Evolutionary conservation across 2,888 invertebrate genomes (phyloP), one percentile per base, ranked within the genome.

Genomic region (Folsomia manolachei): DNA sequence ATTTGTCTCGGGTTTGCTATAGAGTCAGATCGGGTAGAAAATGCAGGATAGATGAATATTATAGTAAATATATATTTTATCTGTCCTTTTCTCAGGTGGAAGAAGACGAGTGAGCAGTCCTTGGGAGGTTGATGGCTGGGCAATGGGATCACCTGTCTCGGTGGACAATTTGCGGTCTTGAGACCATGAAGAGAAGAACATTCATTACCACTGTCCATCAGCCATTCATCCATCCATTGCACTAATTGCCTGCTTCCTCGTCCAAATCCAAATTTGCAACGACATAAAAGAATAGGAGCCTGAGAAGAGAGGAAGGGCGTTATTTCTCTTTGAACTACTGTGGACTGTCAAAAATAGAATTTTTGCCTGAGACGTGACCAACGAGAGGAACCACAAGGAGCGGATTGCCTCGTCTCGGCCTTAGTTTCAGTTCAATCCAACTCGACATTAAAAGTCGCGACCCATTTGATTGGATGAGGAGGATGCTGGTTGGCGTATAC

Each of bases 161-260:
- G 56, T 56, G 56, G 56, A 56, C 56, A 56, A 56, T 56, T 56
- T 56, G 56, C 21, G 56, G 18, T 56, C 11, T 7, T 19, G n/a
- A 21, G 56, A 56, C 19, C 56, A 56, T 56, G 56, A 56, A 56
- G 56, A 56, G 39, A 39, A 14, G 14, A 39, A 39, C 39, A 39
- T 39, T 39, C 39, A 39, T 39, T 39, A 39, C 39, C 56, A 56
- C 21, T 56, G 56, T 56, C 56, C 56, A 56, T 56, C 56, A 56
- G 56, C 56, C 56, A 56, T 56, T 56, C 56, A 56, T 56, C 56
- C 56, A 56, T 56, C 56, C 56, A 56, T 56, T 19, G 7, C 56
- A 7, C 19, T 56, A 56, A 56, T 56, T 56, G 21, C 56, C 56
- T 19, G 7, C 56, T 56, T 56, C 56, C 56, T 56, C 18, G 39